These are phyloP conservation scores for Pterostichus niger DNA, from an alignment of 2,888 invertebrate species.

Conservation along the genomic window DNA sequence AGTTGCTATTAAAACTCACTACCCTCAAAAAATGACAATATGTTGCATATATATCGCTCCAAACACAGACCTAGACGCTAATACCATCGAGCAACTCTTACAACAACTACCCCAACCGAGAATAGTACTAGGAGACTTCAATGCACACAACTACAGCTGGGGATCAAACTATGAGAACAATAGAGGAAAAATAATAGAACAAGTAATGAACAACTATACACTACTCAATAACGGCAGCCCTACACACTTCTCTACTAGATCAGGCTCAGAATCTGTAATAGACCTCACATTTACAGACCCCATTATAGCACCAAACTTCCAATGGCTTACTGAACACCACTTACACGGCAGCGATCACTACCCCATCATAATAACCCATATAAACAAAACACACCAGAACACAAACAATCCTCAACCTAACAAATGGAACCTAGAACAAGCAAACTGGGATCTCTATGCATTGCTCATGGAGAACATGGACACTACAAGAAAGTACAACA, in stretches of 20 bases:
- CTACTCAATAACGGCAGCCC: conserved; percentile 11
- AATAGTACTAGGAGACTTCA: conserved; percentile 69
- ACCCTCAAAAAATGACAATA: conserved; percentile 3
- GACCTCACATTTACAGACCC: conserved; percentile 20
- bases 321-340: background rate
- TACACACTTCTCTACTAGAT: conserved; percentile 6
- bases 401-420: background rate
- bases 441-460: background rate
- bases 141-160: conserved; percentile 68
- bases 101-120: conserved; percentile 65
- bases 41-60: conserved; percentile 2
- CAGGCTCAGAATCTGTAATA: conserved; percentile 14
- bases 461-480: background rate
- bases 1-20: too few species aligned
- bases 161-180: conserved; percentile 67
- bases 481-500: background rate
- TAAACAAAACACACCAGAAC: background rate
- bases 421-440: conserved; percentile 38
- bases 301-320: background rate
- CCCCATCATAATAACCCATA: conserved; percentile 19
- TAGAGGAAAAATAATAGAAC: conserved; percentile 68
- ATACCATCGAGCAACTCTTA: conserved; percentile 37
- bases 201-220: conserved; percentile 60
- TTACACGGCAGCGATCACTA: conserved; percentile 5
- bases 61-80: conserved; percentile 14